Percentiles rank a stretch among this genome's conserved stretches.
phyloP scores from a whole-genome alignment of 2,888 invertebrate genomes.

The Sphinx pinastri region DNA sequence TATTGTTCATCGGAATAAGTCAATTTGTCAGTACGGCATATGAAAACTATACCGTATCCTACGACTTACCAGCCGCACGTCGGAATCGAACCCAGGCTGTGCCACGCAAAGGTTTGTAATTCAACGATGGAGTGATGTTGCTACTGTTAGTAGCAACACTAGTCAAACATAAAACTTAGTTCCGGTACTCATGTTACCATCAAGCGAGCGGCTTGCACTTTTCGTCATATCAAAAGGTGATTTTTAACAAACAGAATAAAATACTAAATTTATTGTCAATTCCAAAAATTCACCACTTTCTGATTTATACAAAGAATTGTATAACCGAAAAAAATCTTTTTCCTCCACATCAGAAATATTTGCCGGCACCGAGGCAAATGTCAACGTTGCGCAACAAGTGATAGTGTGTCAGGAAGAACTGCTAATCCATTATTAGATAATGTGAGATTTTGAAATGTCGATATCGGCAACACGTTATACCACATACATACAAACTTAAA shows the following conservation, averaged over 20 bases:
- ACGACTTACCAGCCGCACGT: too few relatives aligned
- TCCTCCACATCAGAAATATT: neutral
- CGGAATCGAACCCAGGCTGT: too few relatives aligned
- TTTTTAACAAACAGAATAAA: neutral
- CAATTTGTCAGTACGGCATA: too few relatives aligned
- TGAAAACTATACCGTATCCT: too few relatives aligned
- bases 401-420: constrained; percentile 22
- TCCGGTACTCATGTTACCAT: too few relatives aligned
- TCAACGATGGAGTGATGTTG: too few relatives aligned
- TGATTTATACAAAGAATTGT: constrained; percentile 14
- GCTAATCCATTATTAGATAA: constrained; percentile 7
- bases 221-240: too few relatives aligned
- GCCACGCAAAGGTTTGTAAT: too few relatives aligned
- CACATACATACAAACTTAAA: neutral
- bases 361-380: constrained; percentile 7
- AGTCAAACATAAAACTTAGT: too few relatives aligned
- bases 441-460: constrained; percentile 16
- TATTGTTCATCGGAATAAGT: too few relatives aligned
- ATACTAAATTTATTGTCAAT: neutral
- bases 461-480: neutral
- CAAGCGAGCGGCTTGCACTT: too few relatives aligned
- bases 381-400: constrained; percentile 18
- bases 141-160: too few relatives aligned
- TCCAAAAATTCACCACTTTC: neutral
- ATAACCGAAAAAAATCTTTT: constrained; percentile 6